A percentile compares a stretch with the other conserved stretches of the same genome.
Evolutionary conservation across 2,113 vertebrate species (phyloP).

Genomic region (Numenius arquata): DNA sequence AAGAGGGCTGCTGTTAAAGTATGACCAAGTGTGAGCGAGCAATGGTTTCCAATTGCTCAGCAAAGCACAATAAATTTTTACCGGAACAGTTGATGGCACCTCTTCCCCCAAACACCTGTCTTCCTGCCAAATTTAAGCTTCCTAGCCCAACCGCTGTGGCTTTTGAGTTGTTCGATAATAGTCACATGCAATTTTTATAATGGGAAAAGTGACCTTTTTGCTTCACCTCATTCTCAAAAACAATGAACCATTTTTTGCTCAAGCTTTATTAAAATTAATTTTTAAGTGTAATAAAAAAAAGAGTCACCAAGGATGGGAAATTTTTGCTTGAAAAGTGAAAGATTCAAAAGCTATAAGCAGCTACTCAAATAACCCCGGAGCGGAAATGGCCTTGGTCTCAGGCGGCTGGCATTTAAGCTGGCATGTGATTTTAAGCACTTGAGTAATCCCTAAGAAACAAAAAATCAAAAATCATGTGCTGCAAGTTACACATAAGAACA

Average conservation of each 20-base stretch:
- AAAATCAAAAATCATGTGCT: background rate
- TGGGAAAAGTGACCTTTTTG: background rate
- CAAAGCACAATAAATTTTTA: conserved; percentile 16
- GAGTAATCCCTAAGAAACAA: conserved; percentile 1
- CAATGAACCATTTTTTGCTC: background rate
- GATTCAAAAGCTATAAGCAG: conserved; percentile 2
- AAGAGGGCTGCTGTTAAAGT: background rate
- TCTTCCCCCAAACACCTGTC: background rate
- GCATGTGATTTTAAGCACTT: conserved; percentile 25
- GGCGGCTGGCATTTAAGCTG: conserved; percentile 9
- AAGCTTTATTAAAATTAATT: conserved; percentile 7
- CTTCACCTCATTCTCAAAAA: conserved; percentile 4
- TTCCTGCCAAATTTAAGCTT: conserved; percentile 9
- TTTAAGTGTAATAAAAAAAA: background rate
- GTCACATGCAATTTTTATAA: background rate
- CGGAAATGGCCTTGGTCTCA: background rate
- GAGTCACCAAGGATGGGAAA: background rate
- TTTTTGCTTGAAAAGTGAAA: background rate
- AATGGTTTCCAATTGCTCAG: background rate
- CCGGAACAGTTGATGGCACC: background rate
- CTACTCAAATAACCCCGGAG: background rate
- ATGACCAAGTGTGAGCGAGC: background rate
- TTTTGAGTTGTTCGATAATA: background rate
- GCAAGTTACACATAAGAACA: background rate
- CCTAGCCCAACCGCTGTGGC: background rate